Conservation (phyloP, 2,113 vertebrate genomes). For the Reinhardtius hippoglossoides region DNA sequence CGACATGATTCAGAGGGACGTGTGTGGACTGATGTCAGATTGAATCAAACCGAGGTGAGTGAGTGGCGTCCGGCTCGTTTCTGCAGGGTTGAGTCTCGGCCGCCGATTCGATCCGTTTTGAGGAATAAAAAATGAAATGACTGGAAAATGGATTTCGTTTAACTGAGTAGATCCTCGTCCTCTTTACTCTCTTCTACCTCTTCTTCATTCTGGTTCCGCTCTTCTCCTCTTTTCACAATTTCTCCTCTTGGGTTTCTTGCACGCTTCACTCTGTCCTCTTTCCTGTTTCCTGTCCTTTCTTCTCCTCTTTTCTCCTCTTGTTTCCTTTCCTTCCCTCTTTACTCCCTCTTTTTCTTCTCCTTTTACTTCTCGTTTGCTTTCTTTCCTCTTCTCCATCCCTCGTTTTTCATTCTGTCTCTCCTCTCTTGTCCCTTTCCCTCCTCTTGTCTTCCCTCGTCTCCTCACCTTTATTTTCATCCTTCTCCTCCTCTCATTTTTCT, state of each 20-base stretch:
- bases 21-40: conserved; percentile 33
- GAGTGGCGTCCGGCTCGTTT: conserved; percentile 13
- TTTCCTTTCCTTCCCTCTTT: not conserved
- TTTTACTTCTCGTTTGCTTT: no score
- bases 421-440: not conserved
- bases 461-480: not conserved
- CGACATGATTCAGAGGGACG: conserved; percentile 21
- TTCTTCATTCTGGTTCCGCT: conserved; percentile 9
- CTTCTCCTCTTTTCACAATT: not conserved
- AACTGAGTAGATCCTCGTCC: conserved; percentile 35
- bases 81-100: not conserved
- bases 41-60: conserved; percentile 24
- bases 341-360: no score
- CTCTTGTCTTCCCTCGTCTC: not conserved
- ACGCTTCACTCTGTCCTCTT: not conserved
- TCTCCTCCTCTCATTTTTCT: not conserved
- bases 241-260: not conserved
- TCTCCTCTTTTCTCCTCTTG: not conserved
- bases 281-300: not conserved
- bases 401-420: no score
- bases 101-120: conserved; percentile 21
- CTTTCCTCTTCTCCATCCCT: not conserved
- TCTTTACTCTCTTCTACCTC: conserved; percentile 5
- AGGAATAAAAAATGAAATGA: conserved; percentile 12
- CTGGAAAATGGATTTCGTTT: conserved; percentile 50